Conservation (phyloP, 1,140 invertebrate genomes). For the Zaprionus capensis region DNA sequence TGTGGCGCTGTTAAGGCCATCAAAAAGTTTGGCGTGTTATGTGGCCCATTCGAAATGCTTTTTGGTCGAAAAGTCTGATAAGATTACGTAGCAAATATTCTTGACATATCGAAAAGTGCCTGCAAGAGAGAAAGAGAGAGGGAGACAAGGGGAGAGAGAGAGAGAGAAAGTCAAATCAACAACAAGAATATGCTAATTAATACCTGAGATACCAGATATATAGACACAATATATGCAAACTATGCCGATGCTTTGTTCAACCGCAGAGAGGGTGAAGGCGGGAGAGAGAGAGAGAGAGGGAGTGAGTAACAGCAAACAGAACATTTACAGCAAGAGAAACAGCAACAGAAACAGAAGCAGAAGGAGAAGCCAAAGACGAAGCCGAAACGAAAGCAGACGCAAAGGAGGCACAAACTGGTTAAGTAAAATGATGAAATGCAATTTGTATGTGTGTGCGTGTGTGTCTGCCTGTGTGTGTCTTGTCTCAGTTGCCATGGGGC, state of each 20-base stretch:
- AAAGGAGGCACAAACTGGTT: conserved; percentile 26
- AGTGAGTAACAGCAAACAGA: neutral
- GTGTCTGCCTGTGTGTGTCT: neutral
- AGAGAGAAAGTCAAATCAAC: neutral
- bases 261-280: neutral
- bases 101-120: conserved; percentile 1
- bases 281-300: neutral
- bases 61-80: conserved; percentile 23
- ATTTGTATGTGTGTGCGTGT: conserved; percentile 11
- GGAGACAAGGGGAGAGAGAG: neutral
- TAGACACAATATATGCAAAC: neutral
- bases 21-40: conserved; percentile 27
- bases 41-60: conserved; percentile 10
- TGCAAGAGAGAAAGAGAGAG: neutral
- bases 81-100: conserved; percentile 31
- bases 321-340: neutral
- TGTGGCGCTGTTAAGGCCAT: conserved; percentile 15
- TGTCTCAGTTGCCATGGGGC: conserved; percentile 32
- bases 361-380: neutral
- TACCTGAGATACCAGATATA: neutral
- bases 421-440: conserved; percentile 42
- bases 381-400: neutral
- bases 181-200: conserved; percentile 15
- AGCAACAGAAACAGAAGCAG: neutral
- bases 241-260: neutral